Conservation (phyloP, 2,888 invertebrate species). For the Drosophila neoperkinsi region DNA sequence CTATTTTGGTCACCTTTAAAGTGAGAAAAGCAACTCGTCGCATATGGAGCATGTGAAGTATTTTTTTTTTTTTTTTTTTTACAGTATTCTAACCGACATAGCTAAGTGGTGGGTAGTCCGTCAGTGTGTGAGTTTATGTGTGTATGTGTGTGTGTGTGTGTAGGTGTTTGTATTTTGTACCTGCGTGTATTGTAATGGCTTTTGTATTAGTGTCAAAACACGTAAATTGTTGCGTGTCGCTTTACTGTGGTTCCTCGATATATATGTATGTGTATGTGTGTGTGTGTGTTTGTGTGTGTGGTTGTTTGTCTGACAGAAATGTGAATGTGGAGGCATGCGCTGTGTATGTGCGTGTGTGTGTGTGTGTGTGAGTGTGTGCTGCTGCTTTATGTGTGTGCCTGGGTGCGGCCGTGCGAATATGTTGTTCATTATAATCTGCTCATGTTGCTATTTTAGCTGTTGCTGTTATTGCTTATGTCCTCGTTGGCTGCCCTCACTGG, state of each 20-base stretch:
- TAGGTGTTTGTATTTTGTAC: slow-evolving; percentile 42
- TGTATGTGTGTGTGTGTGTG: slow-evolving; percentile 34
- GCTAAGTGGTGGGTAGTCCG: slow-evolving; percentile 33
- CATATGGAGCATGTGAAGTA: slow-evolving; percentile 44
- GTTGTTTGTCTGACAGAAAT: slow-evolving; percentile 10
- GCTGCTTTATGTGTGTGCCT: slow-evolving; percentile 27
- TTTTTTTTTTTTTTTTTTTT: slow-evolving; percentile 16
- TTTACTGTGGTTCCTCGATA: slow-evolving; percentile 51
- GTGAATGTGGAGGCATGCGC: slow-evolving; percentile 15
- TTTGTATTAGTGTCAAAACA: slow-evolving; percentile 80
- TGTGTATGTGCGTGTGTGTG: slow-evolving; percentile 5
- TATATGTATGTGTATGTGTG: not conserved
- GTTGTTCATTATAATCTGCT: slow-evolving; percentile 80
- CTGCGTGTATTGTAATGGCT: slow-evolving; percentile 76
- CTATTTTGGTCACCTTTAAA: slow-evolving; percentile 61
- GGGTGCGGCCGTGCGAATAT: slow-evolving; percentile 80
- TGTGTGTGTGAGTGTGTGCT: slow-evolving; percentile 5
- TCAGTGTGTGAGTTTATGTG: slow-evolving; percentile 18
- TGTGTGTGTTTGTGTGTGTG: not conserved
- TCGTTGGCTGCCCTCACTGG: slow-evolving; percentile 51
- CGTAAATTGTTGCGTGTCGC: slow-evolving; percentile 78
- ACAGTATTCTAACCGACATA: slow-evolving; percentile 31
- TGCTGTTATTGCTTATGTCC: slow-evolving; percentile 76
- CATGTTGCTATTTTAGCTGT: slow-evolving; percentile 79
- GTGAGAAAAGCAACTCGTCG: slow-evolving; percentile 52